phyloP scores from a whole-genome alignment of 2,113 vertebrate species.

The Campylomormyrus numenius region DNA sequence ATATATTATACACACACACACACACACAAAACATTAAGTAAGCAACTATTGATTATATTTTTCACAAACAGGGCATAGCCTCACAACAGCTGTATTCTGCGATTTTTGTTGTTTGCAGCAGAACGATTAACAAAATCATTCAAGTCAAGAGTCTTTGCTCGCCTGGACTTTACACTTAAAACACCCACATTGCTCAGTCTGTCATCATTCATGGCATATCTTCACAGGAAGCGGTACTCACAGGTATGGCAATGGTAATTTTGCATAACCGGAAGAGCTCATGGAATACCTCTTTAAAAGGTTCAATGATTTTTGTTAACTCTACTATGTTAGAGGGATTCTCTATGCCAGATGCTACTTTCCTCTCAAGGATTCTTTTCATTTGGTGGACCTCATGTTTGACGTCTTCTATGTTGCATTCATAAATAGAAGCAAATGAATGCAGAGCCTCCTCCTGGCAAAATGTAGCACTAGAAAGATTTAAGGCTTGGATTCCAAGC shows the following conservation, averaged over 20 bases:
- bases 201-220: background rate
- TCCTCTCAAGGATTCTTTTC: background rate
- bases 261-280: conserved; percentile 1
- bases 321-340: background rate
- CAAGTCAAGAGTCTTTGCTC: background rate
- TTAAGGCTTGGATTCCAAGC: conserved; percentile 11
- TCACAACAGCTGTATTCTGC: background rate
- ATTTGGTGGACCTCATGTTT: background rate
- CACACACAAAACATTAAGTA: no score
- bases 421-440: background rate
- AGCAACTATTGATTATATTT: no score
- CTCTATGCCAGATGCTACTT: background rate
- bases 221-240: background rate
- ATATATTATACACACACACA: no score
- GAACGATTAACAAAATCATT: background rate
- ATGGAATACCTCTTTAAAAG: background rate
- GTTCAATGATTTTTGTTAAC: background rate
- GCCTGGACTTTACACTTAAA: background rate
- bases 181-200: conserved; percentile 1
- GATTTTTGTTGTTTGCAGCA: background rate
- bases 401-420: background rate
- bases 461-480: background rate
- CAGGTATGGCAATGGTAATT: background rate
- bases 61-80: no score
- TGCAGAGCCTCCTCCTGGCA: background rate